These are phyloP conservation scores for Drosophila siamana DNA, from an alignment of 2,888 invertebrate genomes.

Conservation along the genomic window DNA sequence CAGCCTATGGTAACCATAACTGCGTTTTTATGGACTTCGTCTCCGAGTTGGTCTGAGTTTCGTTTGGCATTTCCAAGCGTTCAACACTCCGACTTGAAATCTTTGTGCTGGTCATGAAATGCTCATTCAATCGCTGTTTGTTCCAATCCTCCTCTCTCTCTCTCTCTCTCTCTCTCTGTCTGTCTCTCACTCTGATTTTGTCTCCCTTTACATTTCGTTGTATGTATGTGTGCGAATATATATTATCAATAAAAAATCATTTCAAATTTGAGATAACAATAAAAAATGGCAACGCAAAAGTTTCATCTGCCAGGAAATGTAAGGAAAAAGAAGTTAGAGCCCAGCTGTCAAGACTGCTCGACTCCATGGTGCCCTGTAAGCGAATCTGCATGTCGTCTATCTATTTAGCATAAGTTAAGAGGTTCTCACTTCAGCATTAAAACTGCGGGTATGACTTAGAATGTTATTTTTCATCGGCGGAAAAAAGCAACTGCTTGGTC, in stretches of 20 bases:
- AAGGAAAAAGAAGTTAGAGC: conserved; percentile 16
- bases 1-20: conserved; percentile 11
- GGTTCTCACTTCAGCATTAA: too few relatives aligned
- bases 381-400: neutral
- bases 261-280: conserved; percentile 72
- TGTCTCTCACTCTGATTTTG: neutral
- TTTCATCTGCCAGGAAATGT: conserved; percentile 29
- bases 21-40: conserved; percentile 29
- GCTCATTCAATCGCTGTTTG: neutral
- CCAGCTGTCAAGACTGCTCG: neutral
- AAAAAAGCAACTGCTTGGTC: neutral
- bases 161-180: neutral
- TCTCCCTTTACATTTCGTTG: neutral
- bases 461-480: neutral
- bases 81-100: neutral
- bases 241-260: conserved; percentile 66
- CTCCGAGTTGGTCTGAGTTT: neutral
- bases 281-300: conserved; percentile 53
- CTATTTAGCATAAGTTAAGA: neutral
- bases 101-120: neutral
- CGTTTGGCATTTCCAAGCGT: neutral
- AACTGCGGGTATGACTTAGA: neutral
- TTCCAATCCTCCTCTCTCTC: neutral
- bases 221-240: conserved; percentile 17
- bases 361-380: conserved; percentile 3